Conservation (phyloP, 37 sponge, comb jelly and placozoan genomes). For the Mnemiopsis leidyi region DNA sequence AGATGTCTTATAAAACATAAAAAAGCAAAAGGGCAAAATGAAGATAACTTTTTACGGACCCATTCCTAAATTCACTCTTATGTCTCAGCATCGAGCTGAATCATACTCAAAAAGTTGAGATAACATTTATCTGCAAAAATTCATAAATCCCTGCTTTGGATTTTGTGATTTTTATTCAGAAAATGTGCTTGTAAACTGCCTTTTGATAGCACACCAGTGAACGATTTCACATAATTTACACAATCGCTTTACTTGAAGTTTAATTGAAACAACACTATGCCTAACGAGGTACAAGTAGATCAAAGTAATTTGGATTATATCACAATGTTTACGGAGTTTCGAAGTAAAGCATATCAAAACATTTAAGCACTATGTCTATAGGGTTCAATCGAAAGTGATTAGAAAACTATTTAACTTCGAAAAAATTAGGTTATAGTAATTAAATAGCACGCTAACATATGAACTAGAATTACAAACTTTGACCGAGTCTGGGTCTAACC, state of each 20-base stretch:
- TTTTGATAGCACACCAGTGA: no score
- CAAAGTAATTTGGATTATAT: no score
- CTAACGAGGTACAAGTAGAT: no score
- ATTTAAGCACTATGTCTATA: no score
- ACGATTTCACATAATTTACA: no score
- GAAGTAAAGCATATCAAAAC: no score
- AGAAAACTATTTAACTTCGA: neutral
- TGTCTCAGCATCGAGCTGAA: neutral
- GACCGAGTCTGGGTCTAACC: neutral
- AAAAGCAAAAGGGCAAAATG: conserved; percentile 35
- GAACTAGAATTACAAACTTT: neutral
- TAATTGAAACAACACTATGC: no score
- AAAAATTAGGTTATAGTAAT: neutral
- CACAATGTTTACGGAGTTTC: no score
- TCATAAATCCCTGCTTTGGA: neutral
- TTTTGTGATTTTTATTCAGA: no score
- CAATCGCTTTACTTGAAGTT: no score
- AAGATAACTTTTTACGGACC: neutral
- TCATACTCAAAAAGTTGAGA: neutral
- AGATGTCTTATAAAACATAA: conserved; percentile 53
- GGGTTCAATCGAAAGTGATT: neutral
- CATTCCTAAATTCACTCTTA: neutral
- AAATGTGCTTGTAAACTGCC: no score
- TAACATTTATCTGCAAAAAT: neutral
- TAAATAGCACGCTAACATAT: neutral